Base-by-base conservation (phyloP, 2,797 vertebrate genomes). In the Yasuhikotakia modesta region DNA sequence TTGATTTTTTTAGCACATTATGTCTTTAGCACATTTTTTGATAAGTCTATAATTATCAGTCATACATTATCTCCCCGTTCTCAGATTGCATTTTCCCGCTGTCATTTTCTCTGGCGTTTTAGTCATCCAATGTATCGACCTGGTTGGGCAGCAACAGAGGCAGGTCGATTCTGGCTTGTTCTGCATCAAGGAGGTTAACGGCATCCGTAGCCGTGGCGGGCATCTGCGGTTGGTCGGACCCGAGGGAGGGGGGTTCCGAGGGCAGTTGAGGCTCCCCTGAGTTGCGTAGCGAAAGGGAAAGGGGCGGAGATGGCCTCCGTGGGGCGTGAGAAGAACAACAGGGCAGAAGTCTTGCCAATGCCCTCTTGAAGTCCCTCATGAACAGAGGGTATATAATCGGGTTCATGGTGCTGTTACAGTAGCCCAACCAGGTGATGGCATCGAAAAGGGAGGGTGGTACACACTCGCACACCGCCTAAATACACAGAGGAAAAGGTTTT, bases 391-490 rank as follows among this genome's bases (percentile, higher is more conserved):
- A 99, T 89, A 99, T 96, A 91, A 99, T 97, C 79, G 97, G 97
- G 90, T 99, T 99, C 94, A 98, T 95, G 24, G 97, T 98, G 92
- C 97, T 99, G 93, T 99, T 99, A 88, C 96, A 99, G 91, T 99
- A 99, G 12, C 97, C 97, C 53, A 99, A 91, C 97, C 97, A 99
- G 1, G 97, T 99, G 79, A 98, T 95, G 83, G 94, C 91, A 0
- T 99, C 96, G 0, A 99, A 99, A 84, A 98, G 93, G 0, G 91
- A 91, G 0, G 87, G 87, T 0, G 96, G 95, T 64, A 98, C 67
- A 0, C 97, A 99, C 88, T 94, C 91, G 0, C 97, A 99, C 69
- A 96, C 95, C 0, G 96, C 96, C 97, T 99, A 90, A 5, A 53
- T 17, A 75, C 77, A 83, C 16, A 85, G 17, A 64, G 66, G 0